Conservation (phyloP, 1,140 invertebrate genomes). For the Geopemphigus sp. region DNA sequence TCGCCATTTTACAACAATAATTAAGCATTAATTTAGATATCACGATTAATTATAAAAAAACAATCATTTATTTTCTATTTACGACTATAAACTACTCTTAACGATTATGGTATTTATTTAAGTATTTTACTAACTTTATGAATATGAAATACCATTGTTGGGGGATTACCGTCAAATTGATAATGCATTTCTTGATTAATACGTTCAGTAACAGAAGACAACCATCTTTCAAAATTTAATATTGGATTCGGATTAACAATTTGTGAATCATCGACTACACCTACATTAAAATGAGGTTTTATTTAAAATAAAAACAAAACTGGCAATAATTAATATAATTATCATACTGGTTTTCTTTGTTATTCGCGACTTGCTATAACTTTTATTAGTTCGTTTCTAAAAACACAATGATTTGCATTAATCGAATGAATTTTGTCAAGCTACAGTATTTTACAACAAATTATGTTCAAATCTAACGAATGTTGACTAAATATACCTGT, state of each 20-base stretch:
- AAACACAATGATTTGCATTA: neutral
- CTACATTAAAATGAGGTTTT: neutral
- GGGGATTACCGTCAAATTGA: conserved; percentile 68
- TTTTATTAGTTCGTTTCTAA: conserved; percentile 9
- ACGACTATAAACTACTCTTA: too few relatives aligned
- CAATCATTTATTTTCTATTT: too few relatives aligned
- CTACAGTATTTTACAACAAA: neutral
- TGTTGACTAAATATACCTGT: neutral
- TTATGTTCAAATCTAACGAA: neutral
- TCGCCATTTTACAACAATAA: too few relatives aligned
- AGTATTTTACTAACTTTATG: conserved; percentile 55
- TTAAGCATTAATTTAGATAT: too few relatives aligned
- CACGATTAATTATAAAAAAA: too few relatives aligned
- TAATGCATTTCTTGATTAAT: conserved; percentile 80
- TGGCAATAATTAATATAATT: neutral
- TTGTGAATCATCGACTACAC: neutral
- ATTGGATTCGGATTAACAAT: conserved; percentile 53
- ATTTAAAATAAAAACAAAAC: neutral
- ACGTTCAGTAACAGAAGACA: conserved; percentile 71
- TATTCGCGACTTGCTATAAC: neutral
- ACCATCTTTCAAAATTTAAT: conserved; percentile 68
- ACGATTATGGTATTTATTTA: too few relatives aligned
- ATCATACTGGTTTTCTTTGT: conserved; percentile 15
- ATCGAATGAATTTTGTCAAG: neutral
- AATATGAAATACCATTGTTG: conserved; percentile 70